Percentiles rank a stretch among this genome's conserved stretches.
Conservation (phyloP, 2,797 vertebrate genomes). For the Betta splendens region DNA sequence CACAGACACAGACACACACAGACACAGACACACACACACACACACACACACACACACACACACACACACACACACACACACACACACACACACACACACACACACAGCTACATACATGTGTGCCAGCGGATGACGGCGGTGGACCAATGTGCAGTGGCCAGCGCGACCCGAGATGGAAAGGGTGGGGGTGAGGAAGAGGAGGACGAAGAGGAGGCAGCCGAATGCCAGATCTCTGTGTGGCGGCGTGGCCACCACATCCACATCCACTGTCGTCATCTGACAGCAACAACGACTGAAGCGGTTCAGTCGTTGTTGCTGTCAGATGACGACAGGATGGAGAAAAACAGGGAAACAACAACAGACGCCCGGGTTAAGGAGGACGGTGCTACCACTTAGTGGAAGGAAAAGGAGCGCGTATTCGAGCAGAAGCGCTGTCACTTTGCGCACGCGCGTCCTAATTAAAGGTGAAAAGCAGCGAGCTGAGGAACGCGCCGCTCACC, state of each 20-base stretch:
- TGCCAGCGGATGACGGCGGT: constrained; percentile 29
- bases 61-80: background rate
- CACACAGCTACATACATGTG: background rate
- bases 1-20: background rate
- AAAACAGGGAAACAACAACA: constrained; percentile 44
- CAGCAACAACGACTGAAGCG: no score
- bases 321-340: constrained; percentile 48
- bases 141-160: constrained; percentile 29
- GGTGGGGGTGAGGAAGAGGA: background rate
- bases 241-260: constrained; percentile 50
- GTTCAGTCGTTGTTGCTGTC: constrained; percentile 59
- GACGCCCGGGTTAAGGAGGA: constrained; percentile 23
- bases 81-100: background rate
- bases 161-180: constrained; percentile 12
- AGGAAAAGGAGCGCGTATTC: constrained; percentile 15
- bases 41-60: background rate
- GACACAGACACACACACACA: constrained; percentile 6
- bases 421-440: constrained; percentile 34
- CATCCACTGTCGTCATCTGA: no score
- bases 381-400: constrained; percentile 8
- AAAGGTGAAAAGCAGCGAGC: constrained; percentile 6
- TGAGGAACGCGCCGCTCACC: no score
- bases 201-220: constrained; percentile 40
- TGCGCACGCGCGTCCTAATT: constrained; percentile 16
- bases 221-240: constrained; percentile 61